Conservation (phyloP, 2,888 invertebrate species). For the Hypomecis atomaria region DNA sequence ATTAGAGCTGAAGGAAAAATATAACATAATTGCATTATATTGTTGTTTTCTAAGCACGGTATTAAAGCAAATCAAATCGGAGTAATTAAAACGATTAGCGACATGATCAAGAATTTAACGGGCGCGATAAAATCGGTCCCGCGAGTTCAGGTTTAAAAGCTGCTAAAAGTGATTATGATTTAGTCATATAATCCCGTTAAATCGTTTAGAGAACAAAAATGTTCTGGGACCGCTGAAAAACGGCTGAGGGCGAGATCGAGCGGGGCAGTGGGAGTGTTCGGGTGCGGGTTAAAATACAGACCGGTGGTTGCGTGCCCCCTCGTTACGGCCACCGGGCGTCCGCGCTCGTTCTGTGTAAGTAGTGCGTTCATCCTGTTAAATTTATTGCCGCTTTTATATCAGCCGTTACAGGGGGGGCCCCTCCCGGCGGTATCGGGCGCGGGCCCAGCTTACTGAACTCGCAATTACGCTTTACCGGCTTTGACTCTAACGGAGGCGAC, state of each 20-base stretch:
- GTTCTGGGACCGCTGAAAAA: constrained; percentile 53
- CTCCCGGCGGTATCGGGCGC: constrained; percentile 81
- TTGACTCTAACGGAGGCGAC: constrained; percentile 79
- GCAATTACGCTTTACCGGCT: constrained; percentile 84
- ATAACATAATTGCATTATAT: no score
- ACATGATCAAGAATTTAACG: constrained; percentile 3
- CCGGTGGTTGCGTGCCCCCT: constrained; percentile 71
- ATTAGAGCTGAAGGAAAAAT: neutral
- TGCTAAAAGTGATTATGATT: constrained; percentile 38
- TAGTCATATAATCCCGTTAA: constrained; percentile 49
- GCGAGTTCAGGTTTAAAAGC: constrained; percentile 33
- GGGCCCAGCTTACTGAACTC: constrained; percentile 83
- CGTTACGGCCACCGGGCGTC: constrained; percentile 71
- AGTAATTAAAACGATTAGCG: constrained; percentile 1
- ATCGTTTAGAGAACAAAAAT: constrained; percentile 57
- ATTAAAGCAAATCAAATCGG: neutral
- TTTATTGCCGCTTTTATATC: constrained; percentile 85
- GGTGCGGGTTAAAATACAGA: constrained; percentile 64
- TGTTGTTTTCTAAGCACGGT: no score
- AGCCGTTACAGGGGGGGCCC: constrained; percentile 82
- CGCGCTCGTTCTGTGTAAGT: constrained; percentile 80
- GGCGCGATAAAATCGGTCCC: constrained; percentile 23
- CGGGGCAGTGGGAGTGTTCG: constrained; percentile 30
- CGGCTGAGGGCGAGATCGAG: constrained; percentile 44
- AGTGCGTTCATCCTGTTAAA: constrained; percentile 85